Base-by-base conservation (phyloP, 2,888 invertebrate genomes). In the Trichogramma dendrolimi region DNA sequence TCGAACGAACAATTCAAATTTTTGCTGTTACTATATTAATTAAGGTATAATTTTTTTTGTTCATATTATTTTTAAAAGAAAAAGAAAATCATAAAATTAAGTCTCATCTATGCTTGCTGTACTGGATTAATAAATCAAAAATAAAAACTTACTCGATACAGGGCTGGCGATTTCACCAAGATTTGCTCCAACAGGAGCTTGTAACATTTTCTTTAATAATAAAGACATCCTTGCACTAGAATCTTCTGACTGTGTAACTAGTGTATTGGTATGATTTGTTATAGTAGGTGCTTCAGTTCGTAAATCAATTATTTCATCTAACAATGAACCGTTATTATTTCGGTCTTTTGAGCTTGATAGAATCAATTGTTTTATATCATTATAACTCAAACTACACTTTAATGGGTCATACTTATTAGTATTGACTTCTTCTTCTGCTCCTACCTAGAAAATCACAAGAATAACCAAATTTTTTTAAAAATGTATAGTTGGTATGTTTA, bases 151-250 rank as follows among this genome's bases (percentile, higher is more conserved):
- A 63, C 69, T 67, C 40, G 68, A 57, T 1, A 71, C 70, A 2
- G 76, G 75, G 57, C 73, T 72, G 5, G 75, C 76, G 49, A 78
- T 74, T 50, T 74, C 75, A 41, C 74, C 74, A 11, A 78, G 66
- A 68, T 77, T 75, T 4, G 75, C 74, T 14, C 78, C 78, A 2
- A 67, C 71, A 10, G 78, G 78, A 10, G 78, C 78, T 61, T 78
- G 76, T 4, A 79, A 67, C 76, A 79, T 76, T 67, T 74, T 75
- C 62, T 75, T 76, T 1, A 79, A 64, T 8, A 75, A 67, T 0
- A 65, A 6, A 5, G 61, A 62, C 59, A 61, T 58, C 8, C 41
- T 62, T 10, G 63, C 40, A 56, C 14, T 59, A 27, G 55, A 58
- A 52, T 52, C 44, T 5, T 14, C 43, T 14, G 47, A 0, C 4